A percentile compares a stretch with the other conserved stretches of the same genome.
Conservation (phyloP, 1,140 invertebrate genomes). For the Drosophila tsacasi region DNA sequence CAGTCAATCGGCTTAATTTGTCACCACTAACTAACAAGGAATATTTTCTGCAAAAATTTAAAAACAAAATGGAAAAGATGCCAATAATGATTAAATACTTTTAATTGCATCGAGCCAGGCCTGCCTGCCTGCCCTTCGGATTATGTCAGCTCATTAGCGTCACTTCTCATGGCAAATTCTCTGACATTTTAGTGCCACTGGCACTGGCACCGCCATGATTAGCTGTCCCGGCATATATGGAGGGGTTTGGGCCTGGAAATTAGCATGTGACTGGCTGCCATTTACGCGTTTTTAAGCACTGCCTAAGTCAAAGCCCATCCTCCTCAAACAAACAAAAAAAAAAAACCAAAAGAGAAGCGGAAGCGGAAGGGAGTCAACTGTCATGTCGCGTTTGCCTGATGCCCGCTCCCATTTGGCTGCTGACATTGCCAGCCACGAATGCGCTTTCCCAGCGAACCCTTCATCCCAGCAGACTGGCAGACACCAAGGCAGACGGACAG, state of each 20-base stretch:
- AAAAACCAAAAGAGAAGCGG: neutral
- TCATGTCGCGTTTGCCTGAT: conserved; percentile 66
- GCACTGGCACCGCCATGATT: conserved; percentile 55
- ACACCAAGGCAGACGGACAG: conserved; percentile 28
- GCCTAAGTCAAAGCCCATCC: conserved; percentile 49
- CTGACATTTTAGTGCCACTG: conserved; percentile 64
- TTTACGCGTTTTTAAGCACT: conserved; percentile 71
- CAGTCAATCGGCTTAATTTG: conserved; percentile 63
- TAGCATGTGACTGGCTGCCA: conserved; percentile 73
- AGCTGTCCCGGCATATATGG: conserved; percentile 39
- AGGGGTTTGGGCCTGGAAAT: conserved; percentile 34
- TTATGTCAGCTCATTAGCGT: conserved; percentile 74
- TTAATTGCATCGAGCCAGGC: conserved; percentile 50
- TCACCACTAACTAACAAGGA: conserved; percentile 43
- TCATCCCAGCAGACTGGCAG: conserved; percentile 19
- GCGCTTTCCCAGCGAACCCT: conserved; percentile 46
- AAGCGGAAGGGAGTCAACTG: conserved; percentile 37
- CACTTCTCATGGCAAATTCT: conserved; percentile 61
- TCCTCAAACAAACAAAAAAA: neutral
- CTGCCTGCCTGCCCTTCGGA: conserved; percentile 19
- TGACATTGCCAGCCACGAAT: conserved; percentile 36
- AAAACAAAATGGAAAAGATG: conserved; percentile 29
- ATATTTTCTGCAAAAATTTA: conserved; percentile 5
- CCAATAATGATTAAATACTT: conserved; percentile 77
- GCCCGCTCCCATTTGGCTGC: conserved; percentile 40